phyloP scores from a whole-genome alignment of 1,140 invertebrate genomes.

The Sogatella furcifera region DNA sequence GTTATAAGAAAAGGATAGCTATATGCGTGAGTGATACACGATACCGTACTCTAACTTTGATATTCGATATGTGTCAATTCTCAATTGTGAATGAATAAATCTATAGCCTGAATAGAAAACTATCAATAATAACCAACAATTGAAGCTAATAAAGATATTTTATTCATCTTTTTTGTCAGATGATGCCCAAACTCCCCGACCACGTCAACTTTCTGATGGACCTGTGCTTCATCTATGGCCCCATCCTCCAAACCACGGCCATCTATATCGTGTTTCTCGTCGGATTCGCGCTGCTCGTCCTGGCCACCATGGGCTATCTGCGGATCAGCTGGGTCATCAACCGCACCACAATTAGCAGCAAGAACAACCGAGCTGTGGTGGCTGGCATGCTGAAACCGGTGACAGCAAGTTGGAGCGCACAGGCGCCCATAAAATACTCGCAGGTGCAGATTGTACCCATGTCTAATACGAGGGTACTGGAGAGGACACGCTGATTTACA shows the following conservation, averaged over 20 bases:
- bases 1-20: too few species aligned
- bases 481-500: background rate
- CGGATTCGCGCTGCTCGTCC: background rate
- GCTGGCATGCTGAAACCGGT: background rate
- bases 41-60: too few species aligned
- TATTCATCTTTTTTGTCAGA: conserved; percentile 11
- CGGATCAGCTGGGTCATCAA: background rate
- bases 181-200: conserved; percentile 14
- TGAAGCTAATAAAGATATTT: too few species aligned
- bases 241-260: conserved; percentile 6
- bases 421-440: background rate
- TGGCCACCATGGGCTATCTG: background rate
- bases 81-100: too few species aligned
- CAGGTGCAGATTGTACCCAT: background rate
- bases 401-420: background rate
- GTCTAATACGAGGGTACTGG: background rate
- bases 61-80: too few species aligned
- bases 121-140: too few species aligned
- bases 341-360: background rate
- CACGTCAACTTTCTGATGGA: conserved; percentile 15
- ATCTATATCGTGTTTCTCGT: background rate
- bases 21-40: too few species aligned
- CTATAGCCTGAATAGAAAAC: too few species aligned
- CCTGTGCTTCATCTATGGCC: conserved; percentile 17
- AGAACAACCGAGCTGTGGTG: background rate